Base-by-base conservation (phyloP, 92 coral and sea anemone genomes). In the Nematostella vectensis region DNA sequence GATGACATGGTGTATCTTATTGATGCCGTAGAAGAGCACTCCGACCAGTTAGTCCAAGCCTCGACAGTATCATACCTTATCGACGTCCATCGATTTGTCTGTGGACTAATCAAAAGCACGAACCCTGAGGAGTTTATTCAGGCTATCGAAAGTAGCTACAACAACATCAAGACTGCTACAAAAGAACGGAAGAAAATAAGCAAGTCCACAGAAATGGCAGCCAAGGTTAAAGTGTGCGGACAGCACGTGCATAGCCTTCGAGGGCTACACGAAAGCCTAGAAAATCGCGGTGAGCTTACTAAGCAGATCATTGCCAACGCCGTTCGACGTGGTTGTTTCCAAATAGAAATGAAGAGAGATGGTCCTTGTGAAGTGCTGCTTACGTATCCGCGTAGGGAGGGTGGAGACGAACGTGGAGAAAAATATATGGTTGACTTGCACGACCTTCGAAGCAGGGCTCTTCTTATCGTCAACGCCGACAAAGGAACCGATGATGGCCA, bases 11-110 rank as follows among this genome's bases (percentile, higher is more conserved):
- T 79, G 0, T 74, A 88, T 45, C 74, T 91, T 22, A 72, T 91
- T 27, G 98, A 91, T 55, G 98, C 96, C 40, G 98, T 91, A 1
- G 98, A 91, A 52, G 98, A 91, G 52, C 98, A 82, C 61, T 91
- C 98, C 3, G 98, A 91, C 47, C 96, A 86, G 42, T 81, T 79
- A 45, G 88, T 91, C 26, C 89, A 88, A 6, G 98, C 81, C 54
- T 76, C 98, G 13, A 71, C 67, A 1, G 98, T 91, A 43, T 91
- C 98, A 3, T 79, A 91, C 55, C 86, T 91, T 37, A 91, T 91
- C 47, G 98, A 86, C 48, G 81, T 82, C 18, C 98, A 91, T 54
- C 69, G 95, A 23, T 91, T 91, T 71, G 53, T 91, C 2, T 78
- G 87, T 24, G 69, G 59, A 31, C 55, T 87, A 24, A 33, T 91